Percentiles rank a stretch among this genome's conserved stretches.
Conservation (phyloP, 1,140 invertebrate genomes). For the Aphelenchoides besseyi region DNA sequence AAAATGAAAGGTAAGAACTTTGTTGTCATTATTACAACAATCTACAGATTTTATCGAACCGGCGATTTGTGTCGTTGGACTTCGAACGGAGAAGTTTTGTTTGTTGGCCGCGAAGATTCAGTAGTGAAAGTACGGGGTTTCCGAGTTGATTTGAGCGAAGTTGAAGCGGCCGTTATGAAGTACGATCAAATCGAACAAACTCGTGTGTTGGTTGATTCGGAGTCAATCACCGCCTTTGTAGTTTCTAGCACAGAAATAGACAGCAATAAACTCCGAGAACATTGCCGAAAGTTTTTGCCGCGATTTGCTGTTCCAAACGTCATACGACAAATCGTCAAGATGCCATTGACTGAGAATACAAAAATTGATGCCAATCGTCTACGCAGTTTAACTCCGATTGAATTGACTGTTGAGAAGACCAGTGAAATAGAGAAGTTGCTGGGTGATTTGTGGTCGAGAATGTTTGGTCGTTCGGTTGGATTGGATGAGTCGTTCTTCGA, state of each 20-base stretch:
- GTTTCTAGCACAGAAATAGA: background rate
- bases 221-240: conserved; percentile 21
- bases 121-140: conserved; percentile 39
- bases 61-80: conserved; percentile 24
- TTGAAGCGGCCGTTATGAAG: conserved; percentile 13
- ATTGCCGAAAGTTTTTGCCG: conserved; percentile 25
- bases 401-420: background rate
- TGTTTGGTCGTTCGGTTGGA: background rate
- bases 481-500: conserved; percentile 32
- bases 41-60: conserved; percentile 31
- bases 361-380: conserved; percentile 33
- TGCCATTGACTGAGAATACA: conserved; percentile 31
- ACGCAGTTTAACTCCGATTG: background rate
- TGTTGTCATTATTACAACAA: background rate
- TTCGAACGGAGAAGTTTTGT: conserved; percentile 27
- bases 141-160: conserved; percentile 33
- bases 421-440: conserved; percentile 10
- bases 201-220: background rate
- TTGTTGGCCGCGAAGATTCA: conserved; percentile 28
- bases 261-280: background rate
- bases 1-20: conserved; percentile 13
- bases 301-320: conserved; percentile 18
- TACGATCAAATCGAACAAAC: background rate
- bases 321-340: conserved; percentile 13
- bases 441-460: conserved; percentile 5